Base-by-base conservation (phyloP, 2,888 invertebrate species). In the Lithosia quadra region DNA sequence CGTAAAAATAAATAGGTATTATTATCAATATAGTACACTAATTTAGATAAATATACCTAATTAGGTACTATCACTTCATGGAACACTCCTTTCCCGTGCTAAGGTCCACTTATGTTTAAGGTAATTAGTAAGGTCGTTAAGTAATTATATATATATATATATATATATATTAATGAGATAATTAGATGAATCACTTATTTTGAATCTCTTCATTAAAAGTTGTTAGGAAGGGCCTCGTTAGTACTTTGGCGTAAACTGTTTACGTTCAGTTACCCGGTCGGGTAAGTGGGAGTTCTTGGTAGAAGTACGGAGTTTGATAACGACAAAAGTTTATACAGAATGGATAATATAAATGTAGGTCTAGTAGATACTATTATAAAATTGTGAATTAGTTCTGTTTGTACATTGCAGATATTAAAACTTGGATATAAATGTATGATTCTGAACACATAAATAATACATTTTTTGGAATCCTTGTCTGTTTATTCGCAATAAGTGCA, bases 71-170 rank as follows among this genome's bases (percentile, higher is more conserved):
- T 39, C 24, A 60, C 36, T 60, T 60, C 36, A 65, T 56, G 39
- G 36, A 18, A 39, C 57, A 39, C 58, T 59, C 58, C 69, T 67
- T 68, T 67, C 65, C 10, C 22, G 36, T 21, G 60, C 39, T 60
- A 39, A 39, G 39, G 18, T 39, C 39, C 60, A 60, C 39, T 60
- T 22, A 39, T 24, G 18, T 60, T 39, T 39, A 39, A 60, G 60
- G 39, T 60, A 60, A 60, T 60, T 3, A 49, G 8, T 49, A n/a
- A 15, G 8, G 8, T 4, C n/a, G 18, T 49, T 49, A 56, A 28
- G 28, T 56, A 22, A 56, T 56, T 18, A 49, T 4, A 8, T n/a
- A 11, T 24, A 9, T 56, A 56, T 56, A 56, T 15, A 56, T 56
- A 56, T 55, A n/a, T n/a, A n/a, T n/a, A 28, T 56, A 56, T 56